Evolutionary conservation across 2,888 invertebrate species (phyloP), one percentile per base, ranked within the genome.

Genomic region (Ferdinandea cuprea): DNA sequence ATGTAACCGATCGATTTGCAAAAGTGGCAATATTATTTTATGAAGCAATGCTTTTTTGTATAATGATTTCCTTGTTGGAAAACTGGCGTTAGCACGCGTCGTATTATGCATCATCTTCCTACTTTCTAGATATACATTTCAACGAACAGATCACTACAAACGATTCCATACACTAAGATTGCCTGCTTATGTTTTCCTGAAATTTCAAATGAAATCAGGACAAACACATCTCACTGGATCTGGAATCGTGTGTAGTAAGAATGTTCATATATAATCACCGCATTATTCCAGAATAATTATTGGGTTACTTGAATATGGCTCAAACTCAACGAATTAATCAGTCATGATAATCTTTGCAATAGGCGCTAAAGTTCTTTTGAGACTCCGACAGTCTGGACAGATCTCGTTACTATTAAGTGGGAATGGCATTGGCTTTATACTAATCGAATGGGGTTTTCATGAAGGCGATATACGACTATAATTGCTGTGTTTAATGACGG

Each of bases 311-410:
- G 15, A 50, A 30, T 15, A 30, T 30, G 30, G 44, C 59, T 30
- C 44, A 30, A 44, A 63, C 61, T 44, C 21, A 48, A 35, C 61
- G 46, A 48, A 63, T 63, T 63, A 48, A 48, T 35, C 46, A 19
- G 35, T 13, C 19, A 48, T 46, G 25, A 63, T 48, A 15, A 21
- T 63, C 35, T 46, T 30, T 21, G 19, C 17, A 17, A n/a, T 6
- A 5, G 59, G 59, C 28, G 44, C 59, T 32, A 28, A 8, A 17
- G 30, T 50, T 28, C 30, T 25, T 50, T 50, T 8, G 21, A 46
- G 19, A 46, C 3, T 21, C 44, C 44, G 44, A 21, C 44, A n/a
- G n/a, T 44, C 2, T n/a, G 44, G 3, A 11, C 19, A 11, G 44
- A 4, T 8, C 11, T 19, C 44, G 19, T 19, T 50, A 13, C 13